Evolutionary conservation across 2,888 invertebrate species (phyloP).

Genomic region (Acleris sparsana): DNA sequence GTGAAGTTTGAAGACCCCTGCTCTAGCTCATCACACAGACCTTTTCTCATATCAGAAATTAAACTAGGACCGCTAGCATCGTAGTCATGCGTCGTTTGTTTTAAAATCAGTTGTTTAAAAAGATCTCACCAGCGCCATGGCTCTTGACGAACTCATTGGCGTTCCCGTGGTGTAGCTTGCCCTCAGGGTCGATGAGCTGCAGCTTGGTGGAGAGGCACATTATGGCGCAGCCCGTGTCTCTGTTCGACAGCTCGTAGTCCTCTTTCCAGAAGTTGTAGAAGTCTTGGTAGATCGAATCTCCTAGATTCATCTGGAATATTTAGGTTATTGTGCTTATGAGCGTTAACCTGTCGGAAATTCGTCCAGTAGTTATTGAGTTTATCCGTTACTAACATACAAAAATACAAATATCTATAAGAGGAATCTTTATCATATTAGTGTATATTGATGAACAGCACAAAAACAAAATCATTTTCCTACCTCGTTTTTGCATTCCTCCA

Average conservation of each 20-base stretch:
- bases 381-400: no score
- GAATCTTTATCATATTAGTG: no score
- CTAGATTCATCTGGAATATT: constrained; percentile 50
- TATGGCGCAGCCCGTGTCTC: constrained; percentile 63
- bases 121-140: constrained; percentile 65
- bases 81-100: background rate
- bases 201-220: constrained; percentile 64
- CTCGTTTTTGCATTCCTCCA: constrained; percentile 56
- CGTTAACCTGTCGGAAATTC: no score
- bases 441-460: no score
- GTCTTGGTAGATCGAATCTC: constrained; percentile 52
- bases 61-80: background rate
- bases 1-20: no score
- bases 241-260: constrained; percentile 50
- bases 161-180: constrained; percentile 66
- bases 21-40: no score
- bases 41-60: background rate
- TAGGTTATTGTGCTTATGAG: no score
- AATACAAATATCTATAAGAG: no score
- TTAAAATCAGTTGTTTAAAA: background rate
- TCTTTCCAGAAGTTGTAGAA: constrained; percentile 64
- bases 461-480: constrained; percentile 40
- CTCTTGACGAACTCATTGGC: constrained; percentile 62
- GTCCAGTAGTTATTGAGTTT: no score
- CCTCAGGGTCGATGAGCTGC: constrained; percentile 58